Conservation (phyloP, 2,113 vertebrate genomes). For the Sigmodon hispidus region DNA sequence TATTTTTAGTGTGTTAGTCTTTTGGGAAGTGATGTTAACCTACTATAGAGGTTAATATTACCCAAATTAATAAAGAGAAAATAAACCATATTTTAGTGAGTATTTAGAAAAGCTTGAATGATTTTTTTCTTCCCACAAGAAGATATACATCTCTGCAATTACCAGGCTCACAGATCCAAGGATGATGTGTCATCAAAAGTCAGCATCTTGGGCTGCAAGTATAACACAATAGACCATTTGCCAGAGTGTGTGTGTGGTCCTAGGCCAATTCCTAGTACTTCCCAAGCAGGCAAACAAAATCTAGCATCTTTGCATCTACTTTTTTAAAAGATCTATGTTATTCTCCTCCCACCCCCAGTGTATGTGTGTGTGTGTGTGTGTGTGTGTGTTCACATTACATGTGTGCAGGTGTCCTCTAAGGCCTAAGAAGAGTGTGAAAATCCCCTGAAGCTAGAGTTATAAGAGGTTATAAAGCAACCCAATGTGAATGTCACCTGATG, state of each 20-base stretch:
- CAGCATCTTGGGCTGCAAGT: not conserved
- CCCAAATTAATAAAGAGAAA: not conserved
- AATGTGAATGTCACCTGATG: not conserved
- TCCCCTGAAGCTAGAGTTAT: not conserved
- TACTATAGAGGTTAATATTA: not conserved
- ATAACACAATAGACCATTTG: not conserved
- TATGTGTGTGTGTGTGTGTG: not conserved
- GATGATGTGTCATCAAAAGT: not conserved
- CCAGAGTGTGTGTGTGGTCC: too few relatives aligned
- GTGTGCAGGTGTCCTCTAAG: not conserved
- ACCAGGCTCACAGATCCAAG: not conserved
- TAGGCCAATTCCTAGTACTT: not conserved
- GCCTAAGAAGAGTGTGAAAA: not conserved
- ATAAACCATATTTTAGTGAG: not conserved
- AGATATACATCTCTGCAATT: not conserved
- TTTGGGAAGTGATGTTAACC: not conserved
- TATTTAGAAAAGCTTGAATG: not conserved
- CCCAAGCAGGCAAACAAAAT: not conserved
- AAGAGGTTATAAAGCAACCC: not conserved
- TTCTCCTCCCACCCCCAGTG: not conserved
- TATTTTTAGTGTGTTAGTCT: not conserved
- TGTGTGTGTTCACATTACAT: not conserved
- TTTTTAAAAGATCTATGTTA: not conserved
- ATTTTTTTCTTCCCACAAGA: not conserved
- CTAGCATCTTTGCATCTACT: not conserved